These are phyloP conservation scores for Tichodroma muraria DNA, from an alignment of 2,113 vertebrate genomes.

Conservation along the genomic window DNA sequence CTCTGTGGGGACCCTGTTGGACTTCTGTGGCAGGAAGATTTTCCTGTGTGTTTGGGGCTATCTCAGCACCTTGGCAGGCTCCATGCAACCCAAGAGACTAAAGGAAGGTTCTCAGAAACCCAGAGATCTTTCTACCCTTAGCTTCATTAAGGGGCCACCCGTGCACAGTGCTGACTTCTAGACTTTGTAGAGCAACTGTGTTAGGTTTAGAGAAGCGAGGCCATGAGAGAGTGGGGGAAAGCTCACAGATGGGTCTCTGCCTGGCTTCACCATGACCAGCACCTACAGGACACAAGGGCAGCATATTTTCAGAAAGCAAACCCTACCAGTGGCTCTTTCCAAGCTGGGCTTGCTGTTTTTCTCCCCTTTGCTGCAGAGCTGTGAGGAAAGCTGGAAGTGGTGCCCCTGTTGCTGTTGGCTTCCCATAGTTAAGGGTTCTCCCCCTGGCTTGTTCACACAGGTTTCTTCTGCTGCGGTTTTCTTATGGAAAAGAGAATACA, in stretches of 20 bases:
- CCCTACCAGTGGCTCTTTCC: neutral
- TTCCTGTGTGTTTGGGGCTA: neutral
- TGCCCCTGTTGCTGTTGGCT: neutral
- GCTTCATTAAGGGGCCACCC: neutral
- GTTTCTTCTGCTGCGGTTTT: neutral
- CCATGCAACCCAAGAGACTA: neutral
- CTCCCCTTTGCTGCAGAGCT: neutral
- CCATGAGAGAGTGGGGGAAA: neutral
- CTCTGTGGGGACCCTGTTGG: fast-evolving
- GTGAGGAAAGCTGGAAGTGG: neutral
- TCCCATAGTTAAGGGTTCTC: neutral
- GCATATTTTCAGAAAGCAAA: neutral
- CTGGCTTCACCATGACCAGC: neutral
- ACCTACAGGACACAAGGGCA: neutral
- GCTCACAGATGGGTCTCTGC: neutral
- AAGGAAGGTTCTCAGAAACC: neutral
- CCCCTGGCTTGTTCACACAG: neutral
- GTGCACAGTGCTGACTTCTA: neutral
- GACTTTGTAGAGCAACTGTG: neutral
- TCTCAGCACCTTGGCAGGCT: fast-evolving
- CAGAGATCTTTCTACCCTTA: neutral
- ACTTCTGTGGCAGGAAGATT: neutral
- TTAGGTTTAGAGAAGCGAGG: neutral
- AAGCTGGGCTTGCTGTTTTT: fast-evolving
- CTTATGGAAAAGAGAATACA: neutral